Base-by-base conservation (phyloP, 2,888 invertebrate species). In the Melipona beecheii region DNA sequence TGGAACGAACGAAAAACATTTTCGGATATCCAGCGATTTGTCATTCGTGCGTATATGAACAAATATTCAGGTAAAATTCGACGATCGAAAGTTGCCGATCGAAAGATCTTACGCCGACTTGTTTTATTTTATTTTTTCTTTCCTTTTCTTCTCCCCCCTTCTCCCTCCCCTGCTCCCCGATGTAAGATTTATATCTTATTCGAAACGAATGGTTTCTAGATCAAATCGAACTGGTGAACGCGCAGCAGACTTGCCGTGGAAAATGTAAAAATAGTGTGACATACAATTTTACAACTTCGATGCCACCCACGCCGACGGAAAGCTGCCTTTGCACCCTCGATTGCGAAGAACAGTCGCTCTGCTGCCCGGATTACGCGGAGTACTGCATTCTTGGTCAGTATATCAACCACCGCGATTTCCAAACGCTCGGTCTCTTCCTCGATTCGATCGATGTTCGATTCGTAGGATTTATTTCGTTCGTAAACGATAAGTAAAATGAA, bases 351-450 rank as follows among this genome's bases (percentile, higher is more conserved):
- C 91, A 93, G 0, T 95, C 95, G 0, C 95, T 95, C 36, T 98
- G 97, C 92, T 98, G 97, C 89, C 95, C 95, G 0, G 97, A 97
- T 93, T 97, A 95, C 92, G 92, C 95, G 2, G 96, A 95, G 9
- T 89, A 95, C 2, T 97, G 97, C 90, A 89, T 96, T 17, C 94
- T 95, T 68, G 94, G 95, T 95, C 91, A 92, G 73, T 60, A n/a
- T 17, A 5, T 19, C 27, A 27, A 60, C 13, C 19, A 19, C 19
- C 19, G 43, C 19, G 13, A 54, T 36, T 36, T 31, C 31, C 4
- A 70, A 4, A 9, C 19, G 15, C 31, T 31, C 4, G 5, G 24
- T 43, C 27, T 31, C 13, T 13, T 17, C 13, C 1, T 11, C 6
- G 15, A n/a, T 60, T 4, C 43, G 43, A 9, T 24, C 19, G 5